Evolutionary conservation across 2,888 invertebrate species (phyloP), one percentile per base, ranked within the genome.

Genomic region (Dexiosoma caninum): DNA sequence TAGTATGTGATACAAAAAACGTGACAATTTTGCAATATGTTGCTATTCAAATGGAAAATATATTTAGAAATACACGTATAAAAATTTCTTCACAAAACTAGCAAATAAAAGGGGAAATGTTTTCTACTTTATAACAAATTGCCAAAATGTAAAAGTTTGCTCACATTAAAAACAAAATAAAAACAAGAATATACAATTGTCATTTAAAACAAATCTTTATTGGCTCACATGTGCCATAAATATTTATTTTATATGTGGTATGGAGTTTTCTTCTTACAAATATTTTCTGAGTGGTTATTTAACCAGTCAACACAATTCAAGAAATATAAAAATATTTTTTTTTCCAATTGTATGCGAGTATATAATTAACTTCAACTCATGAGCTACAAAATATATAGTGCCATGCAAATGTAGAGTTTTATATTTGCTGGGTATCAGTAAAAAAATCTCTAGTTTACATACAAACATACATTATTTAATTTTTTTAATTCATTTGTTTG

Each of bases 141-240:
- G 16, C 8, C 23, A 19, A 21, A 53, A 46, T 69, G 51, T 6
- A 14, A 30, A 60, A 40, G 32, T 67, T 66, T 21, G n/a, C 14
- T 23, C n/a, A 72, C 60, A 57, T 14, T 7, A 37, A 37, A 1
- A 27, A 49, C 8, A 46, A 70, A 57, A 59, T 8, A 67, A 35
- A 53, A 40, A 2, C 7, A 9, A 2, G 60, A 69, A 79, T 57
- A 67, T 71, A 69, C 74, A 79, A 57, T 74, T 57, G 62, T 46
- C 69, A 74, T 69, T 78, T 78, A 78, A 72, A 67, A 64, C 60
- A 74, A 64, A 74, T 19, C 55, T 67, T 62, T 72, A 74, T 72
- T 78, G 66, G 62, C 67, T 69, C 59, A 66, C 78, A 72, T 44
- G 72, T 66, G 72, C 60, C 78, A 66, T 78, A 72, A 72, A 78